Conservation (phyloP, 2,888 invertebrate species). For the Polyploca ridens region DNA sequence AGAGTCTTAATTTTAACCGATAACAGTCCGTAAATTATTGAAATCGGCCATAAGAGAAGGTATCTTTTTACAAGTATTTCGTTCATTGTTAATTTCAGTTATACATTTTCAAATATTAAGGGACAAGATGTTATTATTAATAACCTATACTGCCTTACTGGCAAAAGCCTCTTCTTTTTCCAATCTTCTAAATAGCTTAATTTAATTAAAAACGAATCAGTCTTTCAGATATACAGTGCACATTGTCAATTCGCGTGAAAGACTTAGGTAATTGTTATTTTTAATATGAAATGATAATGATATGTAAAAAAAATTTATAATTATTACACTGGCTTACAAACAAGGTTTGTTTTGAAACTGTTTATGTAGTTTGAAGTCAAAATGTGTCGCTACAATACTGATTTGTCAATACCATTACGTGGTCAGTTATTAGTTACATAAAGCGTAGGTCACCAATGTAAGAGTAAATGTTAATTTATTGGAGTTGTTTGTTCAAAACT, state of each 20-base stretch:
- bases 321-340: background rate
- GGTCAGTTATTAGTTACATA: conserved; percentile 13
- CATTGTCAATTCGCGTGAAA: background rate
- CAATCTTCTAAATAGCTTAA: too few species aligned
- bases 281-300: background rate
- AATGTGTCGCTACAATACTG: background rate
- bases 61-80: too few species aligned
- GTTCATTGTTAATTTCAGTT: too few species aligned
- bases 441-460: conserved; percentile 22
- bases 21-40: too few species aligned
- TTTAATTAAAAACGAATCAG: too few species aligned
- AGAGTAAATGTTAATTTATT: conserved; percentile 51
- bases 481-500: conserved; percentile 59
- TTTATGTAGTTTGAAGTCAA: background rate
- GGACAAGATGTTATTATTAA: too few species aligned
- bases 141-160: too few species aligned
- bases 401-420: too few species aligned
- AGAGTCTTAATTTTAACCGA: too few species aligned
- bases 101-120: too few species aligned
- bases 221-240: background rate
- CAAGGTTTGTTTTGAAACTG: background rate
- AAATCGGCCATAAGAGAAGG: too few species aligned
- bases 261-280: background rate
- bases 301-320: background rate
- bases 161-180: too few species aligned